A percentile compares a stretch with the other conserved stretches of the same genome.
Conservation (phyloP, 1,140 invertebrate species). For the Nebria ingens region DNA sequence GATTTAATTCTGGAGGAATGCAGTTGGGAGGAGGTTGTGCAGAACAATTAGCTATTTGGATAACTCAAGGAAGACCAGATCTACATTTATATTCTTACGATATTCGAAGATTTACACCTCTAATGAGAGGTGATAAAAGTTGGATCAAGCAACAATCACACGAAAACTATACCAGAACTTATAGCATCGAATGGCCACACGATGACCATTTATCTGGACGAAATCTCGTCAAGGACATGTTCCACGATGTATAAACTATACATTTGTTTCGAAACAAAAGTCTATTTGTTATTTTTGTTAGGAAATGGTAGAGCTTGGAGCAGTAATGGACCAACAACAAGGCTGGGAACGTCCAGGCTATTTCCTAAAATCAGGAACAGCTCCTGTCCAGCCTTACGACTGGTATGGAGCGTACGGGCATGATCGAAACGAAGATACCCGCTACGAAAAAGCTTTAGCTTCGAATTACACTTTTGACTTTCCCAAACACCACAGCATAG, state of each 20-base stretch:
- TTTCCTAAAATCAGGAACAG: constrained; percentile 42
- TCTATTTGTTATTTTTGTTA: constrained; percentile 29
- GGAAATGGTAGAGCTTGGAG: constrained; percentile 55
- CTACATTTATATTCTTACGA: constrained; percentile 80
- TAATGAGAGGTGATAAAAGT: constrained; percentile 51
- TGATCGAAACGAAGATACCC: constrained; percentile 46
- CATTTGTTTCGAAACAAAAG: neutral
- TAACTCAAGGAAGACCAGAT: constrained; percentile 66
- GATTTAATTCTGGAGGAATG: constrained; percentile 84
- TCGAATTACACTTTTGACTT: constrained; percentile 72
- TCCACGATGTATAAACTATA: constrained; percentile 47
- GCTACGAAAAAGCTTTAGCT: constrained; percentile 56
- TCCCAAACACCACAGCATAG: constrained; percentile 64
- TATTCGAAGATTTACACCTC: constrained; percentile 63
- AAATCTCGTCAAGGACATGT: constrained; percentile 55
- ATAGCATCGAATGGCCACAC: constrained; percentile 70
- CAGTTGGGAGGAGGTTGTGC: constrained; percentile 80
- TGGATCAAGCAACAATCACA: constrained; percentile 75
- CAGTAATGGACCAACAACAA: constrained; percentile 74
- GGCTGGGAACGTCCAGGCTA: constrained; percentile 80
- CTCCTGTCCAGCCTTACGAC: constrained; percentile 57
- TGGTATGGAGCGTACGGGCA: constrained; percentile 73
- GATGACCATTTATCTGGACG: constrained; percentile 77
- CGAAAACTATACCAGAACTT: constrained; percentile 81
- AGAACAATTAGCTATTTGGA: constrained; percentile 75